phyloP scores from a whole-genome alignment of 2,113 vertebrate species.

The Urocitellus parryii region DNA sequence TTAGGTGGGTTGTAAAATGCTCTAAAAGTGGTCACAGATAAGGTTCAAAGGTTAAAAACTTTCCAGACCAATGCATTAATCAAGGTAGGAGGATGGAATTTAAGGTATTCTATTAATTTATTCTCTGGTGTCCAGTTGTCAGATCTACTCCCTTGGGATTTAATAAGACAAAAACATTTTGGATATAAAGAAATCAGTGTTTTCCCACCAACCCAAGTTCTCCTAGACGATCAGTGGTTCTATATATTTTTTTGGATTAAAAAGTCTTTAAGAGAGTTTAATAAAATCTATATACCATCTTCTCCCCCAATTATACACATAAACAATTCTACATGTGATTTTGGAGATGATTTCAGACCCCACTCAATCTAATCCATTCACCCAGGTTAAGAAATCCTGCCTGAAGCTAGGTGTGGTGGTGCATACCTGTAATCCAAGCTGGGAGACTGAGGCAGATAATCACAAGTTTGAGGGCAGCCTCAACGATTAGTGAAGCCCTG shows the following conservation, averaged over 20 bases:
- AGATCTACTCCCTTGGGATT: neutral
- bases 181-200: neutral
- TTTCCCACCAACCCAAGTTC: neutral
- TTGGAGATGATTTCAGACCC: constrained; percentile 28
- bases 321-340: neutral
- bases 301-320: neutral
- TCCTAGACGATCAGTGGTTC: constrained; percentile 11
- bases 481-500: too few species aligned
- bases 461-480: too few species aligned
- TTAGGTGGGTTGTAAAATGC: neutral
- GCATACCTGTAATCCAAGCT: too few species aligned
- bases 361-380: neutral
- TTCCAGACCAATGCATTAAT: constrained; percentile 11
- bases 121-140: neutral
- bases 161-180: constrained; percentile 40
- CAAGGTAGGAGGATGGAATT: neutral
- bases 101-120: constrained; percentile 30
- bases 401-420: neutral
- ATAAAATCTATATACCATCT: neutral
- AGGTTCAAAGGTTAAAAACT: neutral
- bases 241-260: neutral
- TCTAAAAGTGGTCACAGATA: neutral
- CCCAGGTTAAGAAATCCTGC: neutral
- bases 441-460: too few species aligned
- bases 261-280: constrained; percentile 26